Base-by-base conservation (phyloP, 2,113 vertebrate species). In the Periophthalmodon schlosseri region DNA sequence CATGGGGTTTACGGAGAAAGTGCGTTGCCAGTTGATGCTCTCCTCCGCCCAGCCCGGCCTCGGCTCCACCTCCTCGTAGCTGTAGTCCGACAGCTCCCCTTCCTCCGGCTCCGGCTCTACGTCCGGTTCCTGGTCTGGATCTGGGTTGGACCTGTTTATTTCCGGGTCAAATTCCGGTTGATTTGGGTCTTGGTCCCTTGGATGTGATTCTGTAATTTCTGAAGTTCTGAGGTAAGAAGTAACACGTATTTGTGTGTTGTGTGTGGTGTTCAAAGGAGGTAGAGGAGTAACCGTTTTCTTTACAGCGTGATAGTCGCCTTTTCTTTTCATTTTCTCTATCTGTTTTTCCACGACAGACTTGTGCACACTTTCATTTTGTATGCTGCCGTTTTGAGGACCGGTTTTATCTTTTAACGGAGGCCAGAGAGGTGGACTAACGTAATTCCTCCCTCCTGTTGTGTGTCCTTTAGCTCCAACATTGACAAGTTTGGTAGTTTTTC, bases 21-120 rank as follows among this genome's bases (percentile, higher is more conserved):
- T 99, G 75, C 98, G 94, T 89, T 97, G 97, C 98, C 98, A 99
- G 89, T 99, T 95, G 74, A 99, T 97, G 86, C 96, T 94, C 24
- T 97, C 98, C 89, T 98, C 97, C 0, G 93, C 95, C 98, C 97
- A 99, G 72, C 89, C 89, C 4, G 81, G 95, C 52, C 86, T 93
- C n/a, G 92, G 88, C 84, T 96, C 96, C 0, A 93, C 87, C 0
- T 94, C 91, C 87, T 99, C 98, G 0, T 97, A 97, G 69, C 96
- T 97, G 81, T 97, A 98, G 82, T 97, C 96, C 0, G 95, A 95
- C 15, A 96, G 67, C 75, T 95, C 96, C 0, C 94, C 96, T 3
- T 95, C 96, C 54, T 94, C 95, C 2, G 90, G 93, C 46, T 93
- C 94, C 7, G 88, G 89, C 56, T 79, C 91, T 0, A 1, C 63